A percentile compares a stretch with the other conserved stretches of the same genome.
phyloP scores from a whole-genome alignment of 2,113 vertebrate genomes.

The Odontophorus gujanensis region DNA sequence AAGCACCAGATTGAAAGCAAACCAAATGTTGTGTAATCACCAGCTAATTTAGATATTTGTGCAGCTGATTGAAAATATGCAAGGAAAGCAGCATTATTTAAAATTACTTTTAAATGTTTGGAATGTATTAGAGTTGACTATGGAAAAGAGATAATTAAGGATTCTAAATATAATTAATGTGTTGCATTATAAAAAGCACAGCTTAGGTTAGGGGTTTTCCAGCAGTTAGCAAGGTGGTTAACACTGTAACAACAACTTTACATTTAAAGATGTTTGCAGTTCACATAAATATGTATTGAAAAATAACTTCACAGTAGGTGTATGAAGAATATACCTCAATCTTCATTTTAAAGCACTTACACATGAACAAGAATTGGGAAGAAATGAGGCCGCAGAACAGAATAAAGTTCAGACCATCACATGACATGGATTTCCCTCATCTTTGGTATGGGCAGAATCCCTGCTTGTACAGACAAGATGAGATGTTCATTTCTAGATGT shows the following conservation, averaged over 20 bases:
- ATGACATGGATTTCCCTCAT: not conserved
- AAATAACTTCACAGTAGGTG: not conserved
- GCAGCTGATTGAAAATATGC: conserved; percentile 65
- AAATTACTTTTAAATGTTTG: conserved; percentile 67
- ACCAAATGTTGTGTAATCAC: conserved; percentile 2
- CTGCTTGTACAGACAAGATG: rapidly evolving
- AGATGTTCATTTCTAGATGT: not conserved
- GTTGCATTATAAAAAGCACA: conserved; percentile 61
- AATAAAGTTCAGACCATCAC: not conserved
- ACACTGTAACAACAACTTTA: conserved; percentile 45
- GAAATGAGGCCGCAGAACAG: not conserved
- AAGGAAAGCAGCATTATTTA: conserved; percentile 59
- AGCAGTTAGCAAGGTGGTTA: conserved; percentile 40
- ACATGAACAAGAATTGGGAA: not conserved
- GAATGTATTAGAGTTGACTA: conserved; percentile 51
- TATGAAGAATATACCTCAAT: not conserved
- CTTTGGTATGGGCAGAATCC: not conserved
- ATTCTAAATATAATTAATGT: conserved; percentile 69
- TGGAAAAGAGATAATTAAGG: conserved; percentile 64
- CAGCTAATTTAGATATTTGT: conserved; percentile 68
- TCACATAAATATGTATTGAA: conserved; percentile 63
- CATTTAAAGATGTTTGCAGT: conserved; percentile 36
- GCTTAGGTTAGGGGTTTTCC: conserved; percentile 62
- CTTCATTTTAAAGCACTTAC: not conserved
- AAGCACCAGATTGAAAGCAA: conserved; percentile 26